Conservation (phyloP, 1,140 invertebrate genomes). For the Macrobrachium nipponense region DNA sequence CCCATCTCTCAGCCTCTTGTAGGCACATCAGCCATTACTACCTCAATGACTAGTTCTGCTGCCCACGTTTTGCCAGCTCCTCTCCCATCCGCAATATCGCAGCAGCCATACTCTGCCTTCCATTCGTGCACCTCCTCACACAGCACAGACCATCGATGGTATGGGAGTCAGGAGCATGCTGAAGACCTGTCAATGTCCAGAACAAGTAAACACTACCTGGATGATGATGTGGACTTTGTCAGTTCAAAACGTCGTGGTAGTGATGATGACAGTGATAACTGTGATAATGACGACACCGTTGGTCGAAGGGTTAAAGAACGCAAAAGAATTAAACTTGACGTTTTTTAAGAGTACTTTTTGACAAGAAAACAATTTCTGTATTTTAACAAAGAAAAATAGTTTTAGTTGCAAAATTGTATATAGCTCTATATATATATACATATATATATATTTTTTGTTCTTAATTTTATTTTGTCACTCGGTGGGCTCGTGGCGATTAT, state of each 20-base stretch:
- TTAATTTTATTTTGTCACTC: no score
- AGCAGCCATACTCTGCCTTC: slow-evolving; percentile 45
- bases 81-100: not conserved
- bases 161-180: slow-evolving; percentile 41
- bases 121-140: slow-evolving; percentile 46
- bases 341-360: slow-evolving; percentile 15
- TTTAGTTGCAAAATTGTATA: no score
- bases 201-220: slow-evolving; percentile 23
- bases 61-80: slow-evolving; percentile 9
- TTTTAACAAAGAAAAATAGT: no score
- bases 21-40: not conserved
- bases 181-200: slow-evolving; percentile 37
- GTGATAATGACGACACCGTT: slow-evolving; percentile 55
- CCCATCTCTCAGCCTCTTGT: not conserved
- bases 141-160: slow-evolving; percentile 23
- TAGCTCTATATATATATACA: no score
- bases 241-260: slow-evolving; percentile 43
- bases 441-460: no score
- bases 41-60: slow-evolving; percentile 15
- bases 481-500: no score
- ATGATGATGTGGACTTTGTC: slow-evolving; percentile 26
- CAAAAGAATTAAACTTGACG: slow-evolving; percentile 49
- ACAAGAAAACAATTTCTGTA: no score
- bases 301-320: slow-evolving; percentile 50
- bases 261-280: slow-evolving; percentile 55